A percentile compares a stretch with the other conserved stretches of the same genome.
phyloP scores from a whole-genome alignment of 2,113 vertebrate species.

The Glaucomys volans region DNA sequence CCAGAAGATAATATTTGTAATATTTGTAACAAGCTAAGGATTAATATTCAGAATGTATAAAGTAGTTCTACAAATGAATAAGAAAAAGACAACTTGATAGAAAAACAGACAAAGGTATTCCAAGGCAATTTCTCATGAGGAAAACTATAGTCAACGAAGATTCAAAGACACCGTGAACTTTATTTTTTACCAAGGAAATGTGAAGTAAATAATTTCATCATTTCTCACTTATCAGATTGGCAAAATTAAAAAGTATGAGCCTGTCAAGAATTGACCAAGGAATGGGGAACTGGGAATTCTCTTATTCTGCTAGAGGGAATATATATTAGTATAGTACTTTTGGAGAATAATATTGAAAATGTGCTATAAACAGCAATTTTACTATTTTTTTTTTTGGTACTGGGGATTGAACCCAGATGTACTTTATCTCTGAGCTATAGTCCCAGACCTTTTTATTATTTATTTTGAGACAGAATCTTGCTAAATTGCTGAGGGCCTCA shows the following conservation, averaged over 20 bases:
- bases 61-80: not conserved
- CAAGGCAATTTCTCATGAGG: not conserved
- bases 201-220: not conserved
- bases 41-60: not conserved
- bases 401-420: not conserved
- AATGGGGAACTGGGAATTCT: constrained; percentile 55
- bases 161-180: not conserved
- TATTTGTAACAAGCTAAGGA: not conserved
- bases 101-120: not conserved
- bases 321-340: constrained; percentile 47
- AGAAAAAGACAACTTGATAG: not conserved
- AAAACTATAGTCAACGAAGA: not conserved
- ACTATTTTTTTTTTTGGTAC: not conserved
- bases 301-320: constrained; percentile 48
- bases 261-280: constrained; percentile 3
- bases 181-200: not conserved
- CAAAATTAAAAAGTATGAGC: constrained; percentile 49
- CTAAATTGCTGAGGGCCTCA: too few relatives aligned
- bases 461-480: too few relatives aligned
- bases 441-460: not conserved
- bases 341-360: constrained; percentile 61
- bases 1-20: not conserved
- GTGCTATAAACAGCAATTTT: constrained; percentile 41
- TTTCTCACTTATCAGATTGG: constrained; percentile 20
- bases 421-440: not conserved